Evolutionary conservation across 2,797 vertebrate genomes (phyloP).

Genomic region (Thalassophryne amazonica): DNA sequence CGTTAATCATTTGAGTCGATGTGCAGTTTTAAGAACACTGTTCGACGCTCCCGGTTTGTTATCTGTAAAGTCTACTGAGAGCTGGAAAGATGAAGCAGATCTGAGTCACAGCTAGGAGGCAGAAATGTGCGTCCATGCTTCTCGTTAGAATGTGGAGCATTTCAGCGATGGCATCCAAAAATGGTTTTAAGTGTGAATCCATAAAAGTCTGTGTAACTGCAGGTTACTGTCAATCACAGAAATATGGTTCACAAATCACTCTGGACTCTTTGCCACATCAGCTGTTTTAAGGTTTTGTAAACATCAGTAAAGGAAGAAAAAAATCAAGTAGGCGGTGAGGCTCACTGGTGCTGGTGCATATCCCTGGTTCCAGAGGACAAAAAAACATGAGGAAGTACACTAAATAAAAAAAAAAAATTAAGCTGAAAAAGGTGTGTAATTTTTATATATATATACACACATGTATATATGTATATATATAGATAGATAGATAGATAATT

Average conservation of each 20-base stretch:
- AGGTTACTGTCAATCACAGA: not conserved
- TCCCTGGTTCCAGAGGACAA: no score
- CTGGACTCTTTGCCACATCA: not conserved
- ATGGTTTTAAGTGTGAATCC: not conserved
- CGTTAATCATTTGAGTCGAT: conserved; percentile 42
- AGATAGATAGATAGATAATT: no score
- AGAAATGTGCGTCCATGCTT: conserved; percentile 7
- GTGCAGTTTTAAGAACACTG: conserved; percentile 1
- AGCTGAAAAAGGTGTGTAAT: no score
- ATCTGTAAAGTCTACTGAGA: not conserved
- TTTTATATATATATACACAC: no score
- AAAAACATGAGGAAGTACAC: no score
- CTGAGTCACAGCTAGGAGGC: conserved; percentile 2
- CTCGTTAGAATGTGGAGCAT: no score
- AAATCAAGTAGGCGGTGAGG: no score
- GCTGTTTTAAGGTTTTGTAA: not conserved
- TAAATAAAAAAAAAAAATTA: no score
- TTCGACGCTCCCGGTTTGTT: not conserved
- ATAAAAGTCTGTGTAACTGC: not conserved
- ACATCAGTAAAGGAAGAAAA: conserved; percentile 6
- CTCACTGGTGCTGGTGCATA: no score
- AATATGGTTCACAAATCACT: no score
- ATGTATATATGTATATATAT: no score
- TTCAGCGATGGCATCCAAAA: conserved; percentile 5
- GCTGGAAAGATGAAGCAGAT: conserved; percentile 15